phyloP scores from a whole-genome alignment of 2,113 vertebrate species.

The Macrotus californicus region DNA sequence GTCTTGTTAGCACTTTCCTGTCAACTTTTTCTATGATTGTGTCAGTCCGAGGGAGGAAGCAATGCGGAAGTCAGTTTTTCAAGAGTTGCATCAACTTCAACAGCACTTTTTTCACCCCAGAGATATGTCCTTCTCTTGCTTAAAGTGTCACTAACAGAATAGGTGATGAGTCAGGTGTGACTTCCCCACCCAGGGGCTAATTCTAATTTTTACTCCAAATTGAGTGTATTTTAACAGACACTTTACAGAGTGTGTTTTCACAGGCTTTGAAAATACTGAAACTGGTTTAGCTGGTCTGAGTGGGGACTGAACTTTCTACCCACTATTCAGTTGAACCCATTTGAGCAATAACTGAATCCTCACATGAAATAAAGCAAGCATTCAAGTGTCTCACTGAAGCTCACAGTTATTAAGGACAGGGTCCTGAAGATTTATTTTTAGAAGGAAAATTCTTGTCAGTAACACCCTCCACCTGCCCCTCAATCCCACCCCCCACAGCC shows the following conservation, averaged over 20 bases:
- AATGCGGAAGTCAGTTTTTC: neutral
- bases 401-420: neutral
- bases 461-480: neutral
- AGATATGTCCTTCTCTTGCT: neutral
- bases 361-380: neutral
- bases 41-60: neutral
- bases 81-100: neutral
- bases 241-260: neutral
- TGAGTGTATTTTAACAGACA: neutral
- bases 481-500: neutral
- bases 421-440: neutral
- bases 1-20: neutral
- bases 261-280: neutral
- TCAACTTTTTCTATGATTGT: neutral
- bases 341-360: neutral
- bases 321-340: neutral
- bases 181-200: neutral
- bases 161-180: neutral
- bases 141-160: neutral
- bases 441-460: neutral
- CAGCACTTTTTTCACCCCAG: neutral
- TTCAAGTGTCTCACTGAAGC: neutral
- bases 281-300: neutral
- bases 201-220: neutral
- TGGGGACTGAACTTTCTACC: neutral